Evolutionary conservation across 2,797 vertebrate species (phyloP).

Genomic region (Oryzias dopingdopingensis): DNA sequence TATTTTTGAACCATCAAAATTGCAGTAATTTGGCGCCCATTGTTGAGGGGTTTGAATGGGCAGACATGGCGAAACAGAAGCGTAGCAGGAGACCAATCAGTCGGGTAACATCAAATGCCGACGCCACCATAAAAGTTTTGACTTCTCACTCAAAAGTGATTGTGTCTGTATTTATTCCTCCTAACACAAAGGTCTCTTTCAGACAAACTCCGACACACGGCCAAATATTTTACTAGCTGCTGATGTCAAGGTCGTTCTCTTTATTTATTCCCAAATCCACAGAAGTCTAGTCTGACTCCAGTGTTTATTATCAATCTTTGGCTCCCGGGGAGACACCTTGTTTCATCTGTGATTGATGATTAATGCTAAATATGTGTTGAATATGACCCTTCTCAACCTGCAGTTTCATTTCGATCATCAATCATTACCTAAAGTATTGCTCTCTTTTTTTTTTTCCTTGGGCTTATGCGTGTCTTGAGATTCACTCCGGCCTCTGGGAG

Average conservation of each 20-base stretch:
- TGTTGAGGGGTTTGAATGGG: constrained; percentile 31
- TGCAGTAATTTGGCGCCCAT: constrained; percentile 9
- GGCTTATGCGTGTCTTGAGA: constrained; percentile 22
- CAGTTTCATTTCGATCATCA: constrained; percentile 37
- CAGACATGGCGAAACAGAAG: constrained; percentile 28
- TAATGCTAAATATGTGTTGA: constrained; percentile 43
- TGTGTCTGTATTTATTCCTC: constrained; percentile 64
- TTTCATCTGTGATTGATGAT: constrained; percentile 55
- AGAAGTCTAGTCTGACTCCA: constrained; percentile 59
- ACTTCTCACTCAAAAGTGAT: constrained; percentile 47
- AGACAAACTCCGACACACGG: constrained; percentile 37
- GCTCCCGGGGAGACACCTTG: constrained; percentile 45
- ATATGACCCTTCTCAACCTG: constrained; percentile 32
- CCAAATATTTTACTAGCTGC: constrained; percentile 65
- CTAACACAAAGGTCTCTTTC: constrained; percentile 67
- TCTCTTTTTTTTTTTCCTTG: constrained; percentile 29
- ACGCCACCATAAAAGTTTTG: constrained; percentile 41
- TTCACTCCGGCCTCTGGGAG: constrained; percentile 32
- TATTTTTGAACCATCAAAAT: constrained; percentile 23
- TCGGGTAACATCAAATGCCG: constrained; percentile 27
- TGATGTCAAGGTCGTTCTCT: constrained; percentile 62
- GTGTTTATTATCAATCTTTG: constrained; percentile 57
- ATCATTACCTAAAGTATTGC: constrained; percentile 29
- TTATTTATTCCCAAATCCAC: constrained; percentile 68
- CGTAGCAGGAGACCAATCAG: constrained; percentile 38